phyloP scores from a whole-genome alignment of 2,113 vertebrate species.

The Pomatorhinus ruficollis region DNA sequence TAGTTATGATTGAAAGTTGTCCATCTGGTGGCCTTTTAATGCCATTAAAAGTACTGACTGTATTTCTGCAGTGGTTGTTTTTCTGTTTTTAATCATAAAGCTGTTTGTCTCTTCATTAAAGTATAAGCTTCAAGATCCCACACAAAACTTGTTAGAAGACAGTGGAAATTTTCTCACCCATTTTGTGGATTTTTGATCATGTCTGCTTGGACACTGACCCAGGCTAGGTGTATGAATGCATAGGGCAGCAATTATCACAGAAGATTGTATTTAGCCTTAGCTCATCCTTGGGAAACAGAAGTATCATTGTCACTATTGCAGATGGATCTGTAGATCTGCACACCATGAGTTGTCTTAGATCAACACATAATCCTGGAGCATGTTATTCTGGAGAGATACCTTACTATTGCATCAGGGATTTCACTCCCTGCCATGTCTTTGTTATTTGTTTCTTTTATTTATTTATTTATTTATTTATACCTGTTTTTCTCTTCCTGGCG shows the following conservation, averaged over 20 bases:
- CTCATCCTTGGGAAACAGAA: slow-evolving; percentile 26
- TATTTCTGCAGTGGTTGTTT: neutral
- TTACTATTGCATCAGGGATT: slow-evolving; percentile 15
- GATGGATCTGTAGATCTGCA: slow-evolving; percentile 22
- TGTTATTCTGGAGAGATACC: neutral
- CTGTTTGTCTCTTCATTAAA: neutral
- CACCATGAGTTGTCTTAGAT: neutral
- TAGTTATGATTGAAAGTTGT: neutral
- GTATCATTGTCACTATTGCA: neutral
- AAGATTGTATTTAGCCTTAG: neutral
- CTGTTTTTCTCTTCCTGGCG: neutral
- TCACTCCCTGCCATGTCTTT: neutral
- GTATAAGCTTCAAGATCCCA: neutral
- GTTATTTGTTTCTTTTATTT: neutral
- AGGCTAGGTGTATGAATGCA: neutral
- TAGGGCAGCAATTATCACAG: neutral
- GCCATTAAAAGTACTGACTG: neutral
- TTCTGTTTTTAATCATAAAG: neutral
- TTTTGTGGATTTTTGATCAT: neutral
- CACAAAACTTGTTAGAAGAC: neutral
- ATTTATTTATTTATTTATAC: neutral
- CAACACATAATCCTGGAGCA: neutral
- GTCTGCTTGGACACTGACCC: neutral
- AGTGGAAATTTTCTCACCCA: neutral
- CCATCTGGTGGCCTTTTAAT: slow-evolving; percentile 4